These are phyloP conservation scores for Hylaea fasciaria DNA, from an alignment of 2,888 invertebrate species.

Conservation along the genomic window DNA sequence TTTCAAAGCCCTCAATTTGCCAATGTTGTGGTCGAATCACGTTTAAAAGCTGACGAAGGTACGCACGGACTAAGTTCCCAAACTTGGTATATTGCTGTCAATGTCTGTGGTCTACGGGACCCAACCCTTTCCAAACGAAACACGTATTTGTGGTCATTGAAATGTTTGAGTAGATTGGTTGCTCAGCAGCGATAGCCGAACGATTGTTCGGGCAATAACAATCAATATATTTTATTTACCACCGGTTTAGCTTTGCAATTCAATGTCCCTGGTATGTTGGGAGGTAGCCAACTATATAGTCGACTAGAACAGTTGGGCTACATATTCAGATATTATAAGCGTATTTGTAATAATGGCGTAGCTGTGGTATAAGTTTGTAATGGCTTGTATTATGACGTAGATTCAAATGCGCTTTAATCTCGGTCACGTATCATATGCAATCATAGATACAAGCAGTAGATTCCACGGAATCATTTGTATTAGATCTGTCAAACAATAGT, in stretches of 20 bases:
- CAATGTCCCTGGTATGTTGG: too few species aligned
- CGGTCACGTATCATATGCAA: background rate
- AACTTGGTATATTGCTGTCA: constrained; percentile 71
- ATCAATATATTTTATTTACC: too few species aligned
- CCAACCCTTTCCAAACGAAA: constrained; percentile 63
- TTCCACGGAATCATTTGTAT: background rate
- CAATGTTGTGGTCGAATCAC: constrained; percentile 39
- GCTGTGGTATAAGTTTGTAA: too few species aligned
- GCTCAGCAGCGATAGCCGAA: background rate
- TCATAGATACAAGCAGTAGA: background rate
- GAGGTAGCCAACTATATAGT: too few species aligned
- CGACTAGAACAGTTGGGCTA: too few species aligned
- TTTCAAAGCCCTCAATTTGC: constrained; percentile 34
- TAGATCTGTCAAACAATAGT: constrained; percentile 8
- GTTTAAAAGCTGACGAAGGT: constrained; percentile 61
- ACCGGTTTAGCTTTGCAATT: too few species aligned
- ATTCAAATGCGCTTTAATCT: too few species aligned
- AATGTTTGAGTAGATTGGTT: constrained; percentile 58
- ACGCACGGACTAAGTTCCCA: constrained; percentile 62
- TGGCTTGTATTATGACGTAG: too few species aligned
- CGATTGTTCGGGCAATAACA: too few species aligned
- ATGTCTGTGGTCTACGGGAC: constrained; percentile 62
- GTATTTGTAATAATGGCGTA: too few species aligned
- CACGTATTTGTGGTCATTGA: constrained; percentile 70
- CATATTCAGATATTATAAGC: too few species aligned